phyloP scores from a whole-genome alignment of 2,888 invertebrate species.

The Ectemnius cavifrons region DNA sequence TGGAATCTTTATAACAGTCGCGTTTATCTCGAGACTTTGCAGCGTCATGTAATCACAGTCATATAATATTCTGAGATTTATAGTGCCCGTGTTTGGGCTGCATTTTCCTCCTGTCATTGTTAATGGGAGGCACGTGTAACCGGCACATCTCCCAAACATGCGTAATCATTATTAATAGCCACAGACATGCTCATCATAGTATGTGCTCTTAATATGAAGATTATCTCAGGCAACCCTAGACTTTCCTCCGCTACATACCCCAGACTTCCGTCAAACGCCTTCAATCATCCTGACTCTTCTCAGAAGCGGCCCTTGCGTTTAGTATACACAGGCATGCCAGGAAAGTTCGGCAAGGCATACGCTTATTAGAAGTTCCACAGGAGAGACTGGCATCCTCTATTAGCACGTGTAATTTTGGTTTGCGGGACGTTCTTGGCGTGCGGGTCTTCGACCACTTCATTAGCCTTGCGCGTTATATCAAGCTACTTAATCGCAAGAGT shows the following conservation, averaged over 20 bases:
- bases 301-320: too few species aligned
- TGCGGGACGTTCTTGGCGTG: slow-evolving; percentile 36
- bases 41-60: neutral
- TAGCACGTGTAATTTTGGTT: slow-evolving; percentile 48
- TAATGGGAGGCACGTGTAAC: neutral
- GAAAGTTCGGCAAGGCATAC: neutral
- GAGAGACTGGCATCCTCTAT: slow-evolving; percentile 20
- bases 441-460: slow-evolving; percentile 56
- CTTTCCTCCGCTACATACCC: neutral
- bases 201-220: neutral
- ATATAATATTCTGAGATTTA: neutral
- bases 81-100: neutral
- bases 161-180: slow-evolving; percentile 6
- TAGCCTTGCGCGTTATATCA: slow-evolving; percentile 50
- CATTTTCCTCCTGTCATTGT: too few species aligned
- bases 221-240: neutral
- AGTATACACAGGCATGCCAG: too few species aligned
- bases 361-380: slow-evolving; percentile 31
- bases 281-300: too few species aligned
- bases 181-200: neutral
- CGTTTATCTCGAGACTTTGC: slow-evolving; percentile 9
- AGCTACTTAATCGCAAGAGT: slow-evolving; percentile 57
- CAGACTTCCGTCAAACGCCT: too few species aligned
- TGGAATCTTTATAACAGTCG: neutral
- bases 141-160: neutral